Evolutionary conservation across 1,140 invertebrate genomes (phyloP).

Genomic region (Hylaeus volcanicus): DNA sequence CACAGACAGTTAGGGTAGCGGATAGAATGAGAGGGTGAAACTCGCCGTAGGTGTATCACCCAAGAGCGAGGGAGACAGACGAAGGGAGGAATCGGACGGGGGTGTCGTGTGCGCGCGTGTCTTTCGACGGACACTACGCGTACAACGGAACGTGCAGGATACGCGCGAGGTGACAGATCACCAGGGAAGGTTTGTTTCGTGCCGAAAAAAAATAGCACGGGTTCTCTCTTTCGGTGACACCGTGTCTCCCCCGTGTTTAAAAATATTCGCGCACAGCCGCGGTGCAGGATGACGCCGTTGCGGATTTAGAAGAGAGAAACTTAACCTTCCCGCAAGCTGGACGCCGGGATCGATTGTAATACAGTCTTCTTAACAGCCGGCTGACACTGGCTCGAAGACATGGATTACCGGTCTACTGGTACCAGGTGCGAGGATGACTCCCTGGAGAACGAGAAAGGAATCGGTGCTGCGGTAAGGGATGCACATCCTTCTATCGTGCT

Average conservation of each 20-base stretch:
- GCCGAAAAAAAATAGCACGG: background rate
- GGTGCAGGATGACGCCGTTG: constrained; percentile 42
- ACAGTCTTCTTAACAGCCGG: constrained; percentile 41
- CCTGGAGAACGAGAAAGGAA: constrained; percentile 71
- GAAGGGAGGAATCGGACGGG: constrained; percentile 8
- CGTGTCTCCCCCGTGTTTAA: constrained; percentile 33
- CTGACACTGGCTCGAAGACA: constrained; percentile 58
- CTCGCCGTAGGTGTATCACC: background rate
- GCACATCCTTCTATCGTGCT: constrained; percentile 14
- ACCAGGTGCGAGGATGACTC: constrained; percentile 72
- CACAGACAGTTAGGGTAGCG: constrained; percentile 7
- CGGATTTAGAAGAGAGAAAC: constrained; percentile 41
- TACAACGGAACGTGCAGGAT: constrained; percentile 24
- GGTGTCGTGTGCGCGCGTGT: constrained; percentile 36
- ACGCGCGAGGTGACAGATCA: constrained; percentile 43
- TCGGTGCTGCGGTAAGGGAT: constrained; percentile 68
- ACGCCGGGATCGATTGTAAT: constrained; percentile 62
- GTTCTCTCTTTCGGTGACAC: background rate
- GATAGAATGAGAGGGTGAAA: background rate
- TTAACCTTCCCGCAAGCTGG: constrained; percentile 45
- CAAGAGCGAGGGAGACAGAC: background rate
- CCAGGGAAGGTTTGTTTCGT: constrained; percentile 27
- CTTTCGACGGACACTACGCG: constrained; percentile 37
- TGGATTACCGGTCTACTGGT: constrained; percentile 70
- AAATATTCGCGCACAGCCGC: constrained; percentile 36